These are phyloP conservation scores for Calvadosia cruxmelitensis DNA, from an alignment of 30 jellyfish, hydroid and myxozoan species.

Conservation along the genomic window DNA sequence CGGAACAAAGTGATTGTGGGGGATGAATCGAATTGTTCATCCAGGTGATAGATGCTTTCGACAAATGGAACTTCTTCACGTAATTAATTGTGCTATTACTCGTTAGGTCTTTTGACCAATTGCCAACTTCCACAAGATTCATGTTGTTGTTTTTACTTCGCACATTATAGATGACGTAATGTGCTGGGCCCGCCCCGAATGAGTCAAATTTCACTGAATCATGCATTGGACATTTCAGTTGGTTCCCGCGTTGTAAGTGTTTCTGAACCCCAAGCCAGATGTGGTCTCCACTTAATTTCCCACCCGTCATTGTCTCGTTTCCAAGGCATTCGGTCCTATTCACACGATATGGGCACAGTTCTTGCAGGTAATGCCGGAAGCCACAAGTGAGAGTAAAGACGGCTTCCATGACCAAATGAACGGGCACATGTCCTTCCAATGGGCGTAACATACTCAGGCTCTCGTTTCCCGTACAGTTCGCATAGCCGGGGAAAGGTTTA, in stretches of 20 bases:
- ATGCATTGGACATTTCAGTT: not conserved
- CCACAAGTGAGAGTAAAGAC: not conserved
- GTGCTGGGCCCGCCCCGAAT: not conserved
- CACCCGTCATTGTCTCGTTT: not conserved
- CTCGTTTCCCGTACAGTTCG: not conserved
- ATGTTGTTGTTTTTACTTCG: too few species aligned
- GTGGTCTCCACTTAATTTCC: not conserved
- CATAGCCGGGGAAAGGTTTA: not conserved
- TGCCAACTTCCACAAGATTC: not conserved
- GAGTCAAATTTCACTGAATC: not conserved
- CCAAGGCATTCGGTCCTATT: not conserved
- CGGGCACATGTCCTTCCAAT: not conserved
- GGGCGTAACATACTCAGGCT: not conserved
- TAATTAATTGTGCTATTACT: not conserved
- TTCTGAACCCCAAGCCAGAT: not conserved
- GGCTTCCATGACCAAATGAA: not conserved
- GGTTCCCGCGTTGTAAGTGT: not conserved
- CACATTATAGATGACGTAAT: not conserved
- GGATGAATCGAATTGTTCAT: not conserved
- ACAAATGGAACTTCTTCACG: not conserved
- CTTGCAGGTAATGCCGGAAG: not conserved
- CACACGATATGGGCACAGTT: not conserved
- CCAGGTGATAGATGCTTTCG: not conserved
- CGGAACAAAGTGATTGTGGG: not conserved
- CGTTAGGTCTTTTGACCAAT: not conserved